Evolutionary conservation across 2,797 vertebrate species (phyloP), one percentile per base, ranked within the genome.

Genomic region (Garrulus glandarius): DNA sequence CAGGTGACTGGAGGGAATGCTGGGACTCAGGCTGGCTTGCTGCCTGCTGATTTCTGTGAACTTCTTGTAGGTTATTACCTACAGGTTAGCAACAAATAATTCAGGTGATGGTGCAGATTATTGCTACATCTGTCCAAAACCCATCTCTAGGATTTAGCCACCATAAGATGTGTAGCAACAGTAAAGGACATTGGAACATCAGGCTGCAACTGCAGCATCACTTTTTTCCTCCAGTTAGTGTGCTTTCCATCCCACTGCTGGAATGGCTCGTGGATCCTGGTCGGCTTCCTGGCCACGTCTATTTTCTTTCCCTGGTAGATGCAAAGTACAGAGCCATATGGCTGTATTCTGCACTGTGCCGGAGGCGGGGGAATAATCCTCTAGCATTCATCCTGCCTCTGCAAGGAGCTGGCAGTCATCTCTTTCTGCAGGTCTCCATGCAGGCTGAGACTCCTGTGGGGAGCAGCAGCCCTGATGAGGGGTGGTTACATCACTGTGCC

Each of bases 261-360:
- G 80, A 76, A 72, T 50, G 81, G 86, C 43, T 69, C 0, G 6
- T 41, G 55, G 69, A n/a, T 87, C 53, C 76, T 55, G 43, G 9
- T 86, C 2, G 23, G 23, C 39, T 93, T 95, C 61, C 80, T 93
- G 72, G 67, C 92, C 61, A 21, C 18, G 61, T 47, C 43, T 53
- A 13, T 86, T 75, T 93, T 91, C 75, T 87, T 79, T 85, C 68
- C 82, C 30, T 57, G 76, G 50, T 88, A 53, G 90, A 57, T 75
- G 69, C 59, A 32, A 32, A 94, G 87, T 36, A 75, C 76, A 84
- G 96, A 95, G 92, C 87, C 92, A 85, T 90, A 84, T 88, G 87
- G 91, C 83, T 93, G 72, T 17, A n/a, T 94, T 91, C 89, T 64
- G 64, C 34, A 7, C 68, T 46, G 5, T 47, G 79, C 6, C 4